phyloP scores from a whole-genome alignment of 2,797 vertebrate species.

The Poecilia picta region DNA sequence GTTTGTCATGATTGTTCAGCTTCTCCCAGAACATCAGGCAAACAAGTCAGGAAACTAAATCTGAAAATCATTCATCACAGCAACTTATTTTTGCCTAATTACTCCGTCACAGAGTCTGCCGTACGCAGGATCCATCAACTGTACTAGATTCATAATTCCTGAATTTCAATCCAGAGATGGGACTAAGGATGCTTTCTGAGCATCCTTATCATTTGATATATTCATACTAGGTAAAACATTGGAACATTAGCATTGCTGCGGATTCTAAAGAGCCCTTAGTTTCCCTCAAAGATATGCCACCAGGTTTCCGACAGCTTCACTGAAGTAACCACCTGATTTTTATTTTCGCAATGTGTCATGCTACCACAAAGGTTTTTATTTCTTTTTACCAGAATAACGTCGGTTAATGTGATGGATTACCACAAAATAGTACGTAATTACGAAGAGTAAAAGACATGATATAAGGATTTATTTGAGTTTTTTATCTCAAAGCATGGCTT shows the following conservation, averaged over 20 bases:
- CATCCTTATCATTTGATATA: background rate
- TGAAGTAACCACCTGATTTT: background rate
- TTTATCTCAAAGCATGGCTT: no score
- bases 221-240: background rate
- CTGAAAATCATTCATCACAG: slow-evolving; percentile 18
- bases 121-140: background rate
- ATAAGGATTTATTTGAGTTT: no score
- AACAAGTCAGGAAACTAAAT: background rate
- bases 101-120: background rate
- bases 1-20: slow-evolving; percentile 2
- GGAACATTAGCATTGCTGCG: background rate
- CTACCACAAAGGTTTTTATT: background rate
- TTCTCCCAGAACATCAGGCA: background rate
- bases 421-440: background rate
- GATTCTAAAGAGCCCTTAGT: background rate
- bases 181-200: background rate
- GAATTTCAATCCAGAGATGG: background rate
- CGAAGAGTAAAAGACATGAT: no score
- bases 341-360: background rate
- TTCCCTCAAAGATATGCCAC: background rate
- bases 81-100: background rate
- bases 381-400: background rate
- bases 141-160: background rate
- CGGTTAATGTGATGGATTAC: background rate
- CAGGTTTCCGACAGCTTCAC: background rate